Conservation (phyloP, 53 echinoderm and acorn worm genomes). For the Echinometra lucunter region DNA sequence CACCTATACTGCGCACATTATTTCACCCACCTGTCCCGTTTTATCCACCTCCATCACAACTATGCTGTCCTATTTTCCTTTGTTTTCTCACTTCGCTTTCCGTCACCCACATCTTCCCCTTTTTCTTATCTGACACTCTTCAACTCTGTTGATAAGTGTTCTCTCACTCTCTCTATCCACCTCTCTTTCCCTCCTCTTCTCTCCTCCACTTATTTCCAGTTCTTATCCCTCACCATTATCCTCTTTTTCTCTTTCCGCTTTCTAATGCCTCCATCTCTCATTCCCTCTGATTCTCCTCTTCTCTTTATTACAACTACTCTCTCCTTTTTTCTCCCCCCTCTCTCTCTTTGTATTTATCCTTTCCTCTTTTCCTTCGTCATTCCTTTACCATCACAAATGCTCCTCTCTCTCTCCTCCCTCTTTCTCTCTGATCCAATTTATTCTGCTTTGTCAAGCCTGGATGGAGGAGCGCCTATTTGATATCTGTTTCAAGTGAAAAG, state of each 20-base stretch:
- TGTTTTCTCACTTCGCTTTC: background rate
- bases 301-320: background rate
- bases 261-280: background rate
- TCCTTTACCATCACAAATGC: background rate
- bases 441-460: slow-evolving; percentile 42
- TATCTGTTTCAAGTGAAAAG: slow-evolving; percentile 39
- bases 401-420: background rate
- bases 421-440: slow-evolving; percentile 26
- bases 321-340: background rate
- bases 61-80: background rate
- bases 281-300: background rate
- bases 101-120: background rate
- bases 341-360: background rate
- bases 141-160: too few species aligned
- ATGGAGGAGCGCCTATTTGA: slow-evolving; percentile 10
- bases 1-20: background rate
- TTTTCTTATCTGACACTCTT: background rate
- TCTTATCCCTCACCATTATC: background rate
- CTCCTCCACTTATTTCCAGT: background rate
- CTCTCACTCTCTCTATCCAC: background rate
- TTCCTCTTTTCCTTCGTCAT: background rate
- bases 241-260: background rate
- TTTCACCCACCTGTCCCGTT: background rate
- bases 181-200: background rate
- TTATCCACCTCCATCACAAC: too few species aligned